Evolutionary conservation across 2,888 invertebrate genomes (phyloP).

Genomic region (Hetaerina titia): DNA sequence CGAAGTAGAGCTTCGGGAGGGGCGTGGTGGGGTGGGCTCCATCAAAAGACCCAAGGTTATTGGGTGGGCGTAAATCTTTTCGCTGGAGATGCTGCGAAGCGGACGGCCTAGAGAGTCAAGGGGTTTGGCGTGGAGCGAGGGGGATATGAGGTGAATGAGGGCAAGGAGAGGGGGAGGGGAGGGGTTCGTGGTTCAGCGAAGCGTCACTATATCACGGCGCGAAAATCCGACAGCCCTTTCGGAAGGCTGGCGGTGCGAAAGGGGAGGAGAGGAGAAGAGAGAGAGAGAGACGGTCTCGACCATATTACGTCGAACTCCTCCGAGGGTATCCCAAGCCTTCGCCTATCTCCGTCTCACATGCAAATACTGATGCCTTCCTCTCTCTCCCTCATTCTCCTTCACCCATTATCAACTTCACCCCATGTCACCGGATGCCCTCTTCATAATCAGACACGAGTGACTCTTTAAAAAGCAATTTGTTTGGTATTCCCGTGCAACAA

Average conservation of each 20-base stretch:
- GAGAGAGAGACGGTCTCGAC: neutral
- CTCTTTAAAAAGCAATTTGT: too few species aligned
- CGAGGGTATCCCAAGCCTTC: too few species aligned
- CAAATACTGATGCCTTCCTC: neutral
- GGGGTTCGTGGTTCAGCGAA: neutral
- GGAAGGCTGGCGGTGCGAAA: neutral
- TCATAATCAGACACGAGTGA: too few species aligned
- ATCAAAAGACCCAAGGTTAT: conserved; percentile 4
- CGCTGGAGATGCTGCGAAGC: neutral
- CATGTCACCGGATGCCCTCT: too few species aligned
- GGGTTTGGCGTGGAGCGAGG: neutral
- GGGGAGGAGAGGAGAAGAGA: neutral
- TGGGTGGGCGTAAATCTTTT: neutral
- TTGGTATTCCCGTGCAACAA: too few species aligned
- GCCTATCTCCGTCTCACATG: too few species aligned
- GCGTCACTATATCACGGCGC: neutral
- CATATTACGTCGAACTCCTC: neutral
- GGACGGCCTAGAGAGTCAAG: neutral
- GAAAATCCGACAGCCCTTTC: neutral
- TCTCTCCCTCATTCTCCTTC: neutral
- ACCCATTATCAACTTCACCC: too few species aligned
- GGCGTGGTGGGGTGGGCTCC: neutral
- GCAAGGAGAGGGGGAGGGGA: neutral
- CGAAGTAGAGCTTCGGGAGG: neutral
- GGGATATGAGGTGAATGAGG: neutral